Evolutionary conservation across 2,113 vertebrate genomes (phyloP).

Genomic region (Podiceps cristatus): DNA sequence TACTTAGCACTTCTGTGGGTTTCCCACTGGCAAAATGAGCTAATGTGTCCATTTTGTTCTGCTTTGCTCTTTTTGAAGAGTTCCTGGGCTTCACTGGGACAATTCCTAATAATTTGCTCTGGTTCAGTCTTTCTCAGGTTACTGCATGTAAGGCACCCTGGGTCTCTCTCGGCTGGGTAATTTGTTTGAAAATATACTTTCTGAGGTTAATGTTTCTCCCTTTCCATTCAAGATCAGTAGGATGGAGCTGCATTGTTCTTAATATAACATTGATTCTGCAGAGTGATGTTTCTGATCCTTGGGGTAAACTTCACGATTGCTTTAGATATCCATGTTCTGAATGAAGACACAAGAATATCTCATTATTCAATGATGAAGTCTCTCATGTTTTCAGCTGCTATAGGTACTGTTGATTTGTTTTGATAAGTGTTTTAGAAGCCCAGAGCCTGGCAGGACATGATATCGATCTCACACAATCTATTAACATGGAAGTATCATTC

Average conservation of each 20-base stretch:
- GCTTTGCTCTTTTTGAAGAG: background rate
- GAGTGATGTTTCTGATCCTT: background rate
- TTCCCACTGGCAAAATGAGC: background rate
- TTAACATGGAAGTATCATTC: background rate
- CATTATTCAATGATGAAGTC: background rate
- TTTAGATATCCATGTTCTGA: background rate
- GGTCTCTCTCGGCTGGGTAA: background rate
- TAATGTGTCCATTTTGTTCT: background rate
- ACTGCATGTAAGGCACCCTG: background rate
- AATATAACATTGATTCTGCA: background rate
- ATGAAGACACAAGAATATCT: background rate
- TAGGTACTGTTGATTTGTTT: background rate
- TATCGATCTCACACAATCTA: background rate
- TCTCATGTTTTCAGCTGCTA: background rate
- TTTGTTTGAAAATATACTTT: background rate
- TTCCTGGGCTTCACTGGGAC: background rate
- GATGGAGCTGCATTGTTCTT: background rate
- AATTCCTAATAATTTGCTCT: background rate
- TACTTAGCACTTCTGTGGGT: background rate
- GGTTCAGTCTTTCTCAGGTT: background rate
- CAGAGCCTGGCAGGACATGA: background rate
- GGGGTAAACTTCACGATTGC: background rate
- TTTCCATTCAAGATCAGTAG: background rate
- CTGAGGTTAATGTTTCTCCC: background rate
- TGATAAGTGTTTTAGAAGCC: background rate